Percentiles rank a stretch among this genome's conserved stretches.
Evolutionary conservation across 2,113 vertebrate genomes (phyloP).

Genomic region (Bufo gargarizans): DNA sequence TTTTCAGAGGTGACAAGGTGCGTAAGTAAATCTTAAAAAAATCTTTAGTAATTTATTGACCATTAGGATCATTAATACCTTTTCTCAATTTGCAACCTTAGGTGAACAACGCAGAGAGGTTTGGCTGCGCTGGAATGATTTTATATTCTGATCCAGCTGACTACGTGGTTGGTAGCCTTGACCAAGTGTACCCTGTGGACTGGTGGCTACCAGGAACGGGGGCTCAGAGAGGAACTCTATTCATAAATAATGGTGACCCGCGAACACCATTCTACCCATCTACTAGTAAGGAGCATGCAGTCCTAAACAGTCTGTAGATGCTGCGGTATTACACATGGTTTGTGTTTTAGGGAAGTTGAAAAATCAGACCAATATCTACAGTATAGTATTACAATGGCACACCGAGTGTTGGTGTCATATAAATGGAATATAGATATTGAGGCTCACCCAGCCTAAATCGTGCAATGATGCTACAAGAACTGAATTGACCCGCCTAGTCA

Average conservation of each 20-base stretch:
- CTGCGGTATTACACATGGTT: no score
- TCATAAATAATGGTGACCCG: slow-evolving; percentile 21
- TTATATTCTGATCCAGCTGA: slow-evolving; percentile 56
- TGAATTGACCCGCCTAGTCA: no score
- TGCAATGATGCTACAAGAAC: no score
- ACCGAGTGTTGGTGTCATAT: no score
- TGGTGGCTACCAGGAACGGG: slow-evolving; percentile 55
- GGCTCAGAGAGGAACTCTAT: slow-evolving; percentile 46
- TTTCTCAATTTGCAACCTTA: slow-evolving; percentile 7
- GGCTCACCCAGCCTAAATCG: no score
- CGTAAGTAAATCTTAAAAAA: not conserved
- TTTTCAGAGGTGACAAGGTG: slow-evolving; percentile 57
- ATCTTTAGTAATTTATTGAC: no score
- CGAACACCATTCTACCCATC: slow-evolving; percentile 51
- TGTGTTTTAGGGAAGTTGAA: not conserved
- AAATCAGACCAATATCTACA: not conserved
- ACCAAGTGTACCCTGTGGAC: slow-evolving; percentile 47
- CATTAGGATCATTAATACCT: no score
- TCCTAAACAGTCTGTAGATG: not conserved
- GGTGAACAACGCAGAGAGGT: slow-evolving; percentile 33
- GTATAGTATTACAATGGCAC: no score
- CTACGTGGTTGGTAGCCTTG: slow-evolving; percentile 24
- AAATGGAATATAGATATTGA: no score
- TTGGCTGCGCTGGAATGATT: slow-evolving; percentile 52
- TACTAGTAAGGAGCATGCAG: slow-evolving; percentile 33